Percentiles rank a stretch among this genome's conserved stretches.
Evolutionary conservation across 2,113 vertebrate species (phyloP).

Genomic region (Azemiops feae): DNA sequence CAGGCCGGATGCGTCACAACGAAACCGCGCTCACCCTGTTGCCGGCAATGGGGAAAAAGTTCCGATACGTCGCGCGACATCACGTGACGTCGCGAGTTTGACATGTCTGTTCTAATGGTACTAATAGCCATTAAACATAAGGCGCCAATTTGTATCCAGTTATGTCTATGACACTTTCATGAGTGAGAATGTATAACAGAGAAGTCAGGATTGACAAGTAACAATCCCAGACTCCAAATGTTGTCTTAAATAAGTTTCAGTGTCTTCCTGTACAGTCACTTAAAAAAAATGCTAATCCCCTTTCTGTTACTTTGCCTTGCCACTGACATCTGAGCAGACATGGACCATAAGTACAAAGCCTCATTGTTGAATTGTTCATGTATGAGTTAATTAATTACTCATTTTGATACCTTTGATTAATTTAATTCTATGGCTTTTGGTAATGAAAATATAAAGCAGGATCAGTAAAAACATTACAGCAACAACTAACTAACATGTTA

Average conservation of each 20-base stretch:
- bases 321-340: background rate
- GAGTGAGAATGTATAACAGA: background rate
- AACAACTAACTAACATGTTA: background rate
- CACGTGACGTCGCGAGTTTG: too few species aligned
- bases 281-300: background rate
- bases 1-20: too few species aligned
- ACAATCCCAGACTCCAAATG: background rate
- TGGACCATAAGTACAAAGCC: background rate
- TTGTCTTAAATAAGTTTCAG: background rate
- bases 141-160: background rate
- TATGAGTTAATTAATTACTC: background rate
- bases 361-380: background rate
- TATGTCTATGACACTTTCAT: background rate
- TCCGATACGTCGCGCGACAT: too few species aligned
- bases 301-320: background rate
- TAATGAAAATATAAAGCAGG: background rate
- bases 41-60: too few species aligned
- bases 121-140: background rate
- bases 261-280: background rate
- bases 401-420: background rate
- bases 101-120: background rate
- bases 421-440: background rate
- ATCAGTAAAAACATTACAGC: background rate
- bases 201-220: background rate
- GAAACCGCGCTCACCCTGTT: too few species aligned